Base-by-base conservation (phyloP, 2,797 vertebrate genomes). In the Ispidina lecontei region DNA sequence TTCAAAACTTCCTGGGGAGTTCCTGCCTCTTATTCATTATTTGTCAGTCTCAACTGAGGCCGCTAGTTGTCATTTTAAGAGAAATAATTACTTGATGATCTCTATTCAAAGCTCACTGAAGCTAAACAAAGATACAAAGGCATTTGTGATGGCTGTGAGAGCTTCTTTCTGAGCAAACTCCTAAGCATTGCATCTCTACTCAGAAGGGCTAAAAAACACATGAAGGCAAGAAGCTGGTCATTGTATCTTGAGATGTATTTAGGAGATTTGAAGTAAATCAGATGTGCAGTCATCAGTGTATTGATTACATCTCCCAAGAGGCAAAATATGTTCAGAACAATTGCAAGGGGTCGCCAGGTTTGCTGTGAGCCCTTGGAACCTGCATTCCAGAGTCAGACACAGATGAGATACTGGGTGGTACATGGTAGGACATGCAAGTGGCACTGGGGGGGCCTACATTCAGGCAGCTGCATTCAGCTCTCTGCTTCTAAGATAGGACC, bases 381-480 rank as follows among this genome's bases (percentile, higher is more conserved):
- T 54, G 22, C 9, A 2, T 46, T 91, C 23, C 1, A 1, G 4
- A 0, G 0, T 49, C 14, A 69, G 26, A 56, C 47, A 18, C 18
- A n/a, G 49, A 13, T 0, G 9, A 55, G 62, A 41, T 35, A 68
- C 22, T 31, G 46, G 43, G 65, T 4, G 8, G 52, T 35, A 69
- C 23, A 7, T 3, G 6, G 46, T 17, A 83, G 41, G 37, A 54
- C 0, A 0, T 26, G 16, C 16, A 70, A 63, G n/a, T 46, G 54
- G 23, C 44, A 55, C 7, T 31, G 56, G 12, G 20, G 23, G 18
- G 23, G 11, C 17, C 22, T 59, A 4, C 2, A 1, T 68, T 83
- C 25, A 85, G 60, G 69, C 68, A 83, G 11, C 6, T 33, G 19
- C 31, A 25, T 12, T 35, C 21, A 26, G 10, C 28, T 79, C 41